Percentiles rank a stretch among this genome's conserved stretches.
These are phyloP conservation scores for Catostomus latipinnis DNA, from an alignment of 2,797 vertebrate species.

Conservation along the genomic window DNA sequence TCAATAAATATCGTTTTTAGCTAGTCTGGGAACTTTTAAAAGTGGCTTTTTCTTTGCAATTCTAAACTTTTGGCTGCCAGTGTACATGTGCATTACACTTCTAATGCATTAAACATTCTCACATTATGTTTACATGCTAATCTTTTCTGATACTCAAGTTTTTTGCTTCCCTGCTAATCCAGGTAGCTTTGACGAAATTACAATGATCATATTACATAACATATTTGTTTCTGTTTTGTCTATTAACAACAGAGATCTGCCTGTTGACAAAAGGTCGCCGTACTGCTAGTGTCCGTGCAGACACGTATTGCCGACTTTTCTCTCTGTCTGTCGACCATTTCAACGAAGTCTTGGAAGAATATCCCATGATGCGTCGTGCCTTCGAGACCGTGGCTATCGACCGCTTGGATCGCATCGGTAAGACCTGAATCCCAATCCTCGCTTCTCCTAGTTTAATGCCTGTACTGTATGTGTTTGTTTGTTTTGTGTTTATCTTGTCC, in stretches of 20 bases:
- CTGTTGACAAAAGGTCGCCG: constrained; percentile 95
- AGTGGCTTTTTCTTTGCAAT: no score
- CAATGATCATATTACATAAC: constrained; percentile 1
- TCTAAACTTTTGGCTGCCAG: no score
- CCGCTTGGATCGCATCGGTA: constrained; percentile 97
- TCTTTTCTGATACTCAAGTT: constrained; percentile 30
- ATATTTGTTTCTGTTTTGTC: constrained; percentile 22
- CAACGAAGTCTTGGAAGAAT: constrained; percentile 98
- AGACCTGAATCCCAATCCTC: constrained; percentile 58
- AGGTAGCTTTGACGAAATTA: constrained; percentile 2
- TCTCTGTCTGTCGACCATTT: constrained; percentile 99
- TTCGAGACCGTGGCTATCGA: constrained; percentile 96
- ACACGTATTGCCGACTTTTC: constrained; percentile 97
- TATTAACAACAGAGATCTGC: constrained; percentile 87
- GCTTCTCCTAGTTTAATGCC: constrained; percentile 63
- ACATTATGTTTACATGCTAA: constrained; percentile 66
- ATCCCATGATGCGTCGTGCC: constrained; percentile 99
- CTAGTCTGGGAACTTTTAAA: no score
- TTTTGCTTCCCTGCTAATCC: neutral
- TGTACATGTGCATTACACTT: neutral
- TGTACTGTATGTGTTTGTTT: constrained; percentile 73
- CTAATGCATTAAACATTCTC: neutral
- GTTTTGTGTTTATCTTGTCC: constrained; percentile 69
- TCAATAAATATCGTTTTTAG: no score
- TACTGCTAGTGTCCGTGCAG: constrained; percentile 95